Evolutionary conservation across 30 jellyfish, hydroid and myxozoan genomes (phyloP), one percentile per base, ranked within the genome.

Genomic region (Cassiopea xamachana): DNA sequence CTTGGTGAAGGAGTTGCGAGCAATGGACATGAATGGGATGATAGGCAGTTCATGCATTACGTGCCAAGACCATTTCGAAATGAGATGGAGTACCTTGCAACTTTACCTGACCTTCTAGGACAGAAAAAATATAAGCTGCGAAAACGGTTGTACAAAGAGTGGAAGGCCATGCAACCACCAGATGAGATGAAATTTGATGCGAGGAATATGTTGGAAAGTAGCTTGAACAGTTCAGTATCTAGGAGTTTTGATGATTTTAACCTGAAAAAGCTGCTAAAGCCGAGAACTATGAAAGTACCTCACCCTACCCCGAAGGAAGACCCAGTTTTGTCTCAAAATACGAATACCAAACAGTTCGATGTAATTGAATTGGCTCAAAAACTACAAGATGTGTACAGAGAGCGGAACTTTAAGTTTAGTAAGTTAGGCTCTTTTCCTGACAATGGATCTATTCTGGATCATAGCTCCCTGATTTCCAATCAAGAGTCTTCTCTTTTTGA

Each of bases 281-380:
- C 62, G 16, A 77, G 72, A 47, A 79, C 60, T 58, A 27, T 48
- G 18, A 82, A 78, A 19, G 91, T 69, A 13, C 96, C 96, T 2
- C 69, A 83, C 77, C 79, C 69, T 59, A 79, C 91, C 1, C 96
- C 96, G 8, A 18, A 14, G 60, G 74, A 61, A 69, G 87, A 51
- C 13, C 82, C 55, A 3, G 46, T 0, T 39, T 15, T 60, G 4
- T 87, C 86, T 1, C 45, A 68, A 43, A 71, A 15, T 17, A 89
- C 19, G 59, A 64, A 48, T 44, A n/a, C 74, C 2, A 89, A 79
- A 47, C 69, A 45, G 10, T 74, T 89, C 8, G 96, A 89, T 89
- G 96, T 89, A 10, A 46, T 89, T 7, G 75, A 75, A 44, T 59
- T 87, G 12, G 94, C 94, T 7, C 83, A 87, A 67, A 87, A 60